phyloP scores from a whole-genome alignment of 2,888 invertebrate genomes.

The Odontocolon sp. region DNA sequence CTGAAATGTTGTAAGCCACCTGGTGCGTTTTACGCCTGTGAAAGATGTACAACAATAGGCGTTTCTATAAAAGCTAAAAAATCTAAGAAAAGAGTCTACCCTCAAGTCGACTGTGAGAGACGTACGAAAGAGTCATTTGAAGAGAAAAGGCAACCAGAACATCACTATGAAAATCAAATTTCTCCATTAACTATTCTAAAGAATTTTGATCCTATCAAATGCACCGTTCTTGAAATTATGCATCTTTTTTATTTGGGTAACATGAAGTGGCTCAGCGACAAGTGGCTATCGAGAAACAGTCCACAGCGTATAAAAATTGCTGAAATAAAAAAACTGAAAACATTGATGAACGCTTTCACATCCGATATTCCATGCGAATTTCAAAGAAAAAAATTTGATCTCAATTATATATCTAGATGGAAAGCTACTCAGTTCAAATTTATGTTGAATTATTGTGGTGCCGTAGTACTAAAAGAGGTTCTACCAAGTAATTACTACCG shows the following conservation, averaged over 20 bases:
- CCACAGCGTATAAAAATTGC: neutral
- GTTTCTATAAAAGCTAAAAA: no score
- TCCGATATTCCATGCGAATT: conserved; percentile 61
- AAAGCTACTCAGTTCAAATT: conserved; percentile 66
- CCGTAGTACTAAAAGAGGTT: conserved; percentile 46
- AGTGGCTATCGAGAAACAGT: conserved; percentile 27
- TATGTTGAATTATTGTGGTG: conserved; percentile 56
- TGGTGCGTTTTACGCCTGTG: neutral
- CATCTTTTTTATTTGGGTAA: no score
- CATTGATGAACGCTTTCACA: conserved; percentile 35
- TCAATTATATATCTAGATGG: conserved; percentile 56
- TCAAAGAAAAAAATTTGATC: conserved; percentile 60
- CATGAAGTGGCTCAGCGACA: conserved; percentile 32
- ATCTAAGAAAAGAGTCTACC: neutral
- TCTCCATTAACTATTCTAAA: neutral
- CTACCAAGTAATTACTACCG: conserved; percentile 43
- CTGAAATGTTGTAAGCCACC: neutral
- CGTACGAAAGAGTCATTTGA: neutral
- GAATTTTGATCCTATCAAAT: no score
- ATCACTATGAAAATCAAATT: neutral
- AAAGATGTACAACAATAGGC: neutral
- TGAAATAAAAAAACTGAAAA: conserved; percentile 12
- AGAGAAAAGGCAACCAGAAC: neutral
- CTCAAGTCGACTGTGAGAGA: neutral
- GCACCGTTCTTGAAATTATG: no score